Base-by-base conservation (phyloP, 2,888 invertebrate species). In the Polyommatus iphigenia region DNA sequence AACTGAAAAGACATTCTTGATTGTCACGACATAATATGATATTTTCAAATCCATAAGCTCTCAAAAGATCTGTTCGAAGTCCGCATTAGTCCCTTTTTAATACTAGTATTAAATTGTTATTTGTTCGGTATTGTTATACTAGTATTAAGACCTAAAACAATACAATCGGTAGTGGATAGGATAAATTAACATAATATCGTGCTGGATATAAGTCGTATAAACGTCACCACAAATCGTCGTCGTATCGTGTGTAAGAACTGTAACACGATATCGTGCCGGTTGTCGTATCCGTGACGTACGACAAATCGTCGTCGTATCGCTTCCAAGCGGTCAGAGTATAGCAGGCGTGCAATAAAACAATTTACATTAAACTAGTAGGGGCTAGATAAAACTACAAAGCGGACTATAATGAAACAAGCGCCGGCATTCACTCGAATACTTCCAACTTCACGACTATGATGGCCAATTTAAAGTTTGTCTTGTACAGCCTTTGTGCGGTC, bases 381-480 rank as follows among this genome's bases (percentile, higher is more conserved):
- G 73, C 20, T 18, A 75, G 75, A 54, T 75, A 75, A 75, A 75
- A 75, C 54, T 75, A 75, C 24, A 75, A 73, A 75, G 75, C 29
- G 75, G 41, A 46, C 24, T 50, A 73, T 77, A 62, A 71, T 76
- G 76, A 71, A 78, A 76, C 76, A 71, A 57, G 54, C 76, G 62
- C 62, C 71, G 18, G 50, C 59, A 72, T 77, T 78, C 72, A 77
- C 76, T 76, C 76, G 77, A 79, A 78, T 77, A 78, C 77, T 78
- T 72, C 77, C 71, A 76, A 78, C 71, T 77, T 67, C 77, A 77
- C 36, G 77, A 78, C 76, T 82, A 85, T 83, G 84, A 85, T 84
- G 82, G 81, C 83, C 85, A 87, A 87, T 88, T 87, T 85, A 86
- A 87, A 88, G 85, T 87, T 87, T 81, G 81, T 80, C 81, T 80